A percentile compares a stretch with the other conserved stretches of the same genome.
Evolutionary conservation across 1,140 invertebrate genomes (phyloP).

Genomic region (Solen grandis): DNA sequence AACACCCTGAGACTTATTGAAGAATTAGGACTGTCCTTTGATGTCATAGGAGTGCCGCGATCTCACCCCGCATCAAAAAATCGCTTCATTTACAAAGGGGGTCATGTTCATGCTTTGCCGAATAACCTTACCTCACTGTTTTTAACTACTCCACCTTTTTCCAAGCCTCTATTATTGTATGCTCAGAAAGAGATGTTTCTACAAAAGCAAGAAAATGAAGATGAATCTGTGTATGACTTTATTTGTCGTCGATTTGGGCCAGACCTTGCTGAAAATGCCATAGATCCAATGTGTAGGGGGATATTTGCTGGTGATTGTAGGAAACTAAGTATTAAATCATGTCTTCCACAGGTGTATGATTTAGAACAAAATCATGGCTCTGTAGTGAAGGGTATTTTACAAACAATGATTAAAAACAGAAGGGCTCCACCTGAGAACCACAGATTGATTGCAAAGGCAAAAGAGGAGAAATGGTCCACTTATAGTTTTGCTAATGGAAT

Average conservation of each 20-base stretch:
- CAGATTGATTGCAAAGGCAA: constrained; percentile 1
- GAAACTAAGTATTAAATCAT: constrained; percentile 92
- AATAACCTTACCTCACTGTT: constrained; percentile 15
- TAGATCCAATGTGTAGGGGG: constrained; percentile 93
- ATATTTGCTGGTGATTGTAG: constrained; percentile 95
- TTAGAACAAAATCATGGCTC: constrained; percentile 92
- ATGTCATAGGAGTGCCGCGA: constrained; percentile 14
- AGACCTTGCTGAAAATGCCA: constrained; percentile 89
- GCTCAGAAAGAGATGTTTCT: not conserved
- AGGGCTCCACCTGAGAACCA: not conserved
- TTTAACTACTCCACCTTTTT: constrained; percentile 24
- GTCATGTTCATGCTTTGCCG: constrained; percentile 18
- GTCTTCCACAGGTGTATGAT: constrained; percentile 90
- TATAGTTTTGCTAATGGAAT: constrained; percentile 35
- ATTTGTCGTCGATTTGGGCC: constrained; percentile 26
- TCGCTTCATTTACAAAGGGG: constrained; percentile 37
- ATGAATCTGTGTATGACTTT: constrained; percentile 45
- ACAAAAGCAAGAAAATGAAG: constrained; percentile 1
- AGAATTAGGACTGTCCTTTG: constrained; percentile 34
- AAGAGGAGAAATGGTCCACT: constrained; percentile 29
- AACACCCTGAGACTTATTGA: constrained; percentile 85
- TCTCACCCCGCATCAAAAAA: constrained; percentile 14
- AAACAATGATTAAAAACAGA: not conserved
- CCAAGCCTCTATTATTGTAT: constrained; percentile 15
- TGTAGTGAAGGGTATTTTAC: constrained; percentile 85